phyloP scores from a whole-genome alignment of 1,140 invertebrate genomes.

The Cotesia chilonis region DNA sequence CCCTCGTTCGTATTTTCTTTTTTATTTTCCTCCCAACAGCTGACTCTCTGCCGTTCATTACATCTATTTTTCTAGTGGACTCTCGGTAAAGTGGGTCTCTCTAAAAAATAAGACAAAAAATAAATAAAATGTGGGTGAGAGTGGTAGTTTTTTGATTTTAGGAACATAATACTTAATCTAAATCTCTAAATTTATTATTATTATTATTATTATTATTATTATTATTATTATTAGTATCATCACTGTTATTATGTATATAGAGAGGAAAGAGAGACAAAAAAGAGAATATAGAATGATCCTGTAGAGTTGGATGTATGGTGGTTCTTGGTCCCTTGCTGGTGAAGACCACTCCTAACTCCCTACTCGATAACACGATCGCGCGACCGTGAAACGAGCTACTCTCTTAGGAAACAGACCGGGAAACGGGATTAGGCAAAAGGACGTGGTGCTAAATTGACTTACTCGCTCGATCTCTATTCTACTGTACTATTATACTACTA shows the following conservation, averaged over 20 bases:
- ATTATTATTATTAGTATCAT: too few species aligned
- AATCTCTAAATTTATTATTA: too few species aligned
- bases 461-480: constrained; percentile 37
- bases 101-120: neutral
- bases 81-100: neutral
- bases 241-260: too few species aligned
- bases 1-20: too few species aligned
- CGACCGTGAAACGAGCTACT: constrained; percentile 53
- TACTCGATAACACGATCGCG: constrained; percentile 49
- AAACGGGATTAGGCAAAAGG: constrained; percentile 36
- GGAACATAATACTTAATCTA: too few species aligned
- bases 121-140: too few species aligned
- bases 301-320: constrained; percentile 29
- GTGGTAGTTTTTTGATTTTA: too few species aligned
- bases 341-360: constrained; percentile 38
- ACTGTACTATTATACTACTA: neutral
- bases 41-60: too few species aligned
- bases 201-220: too few species aligned
- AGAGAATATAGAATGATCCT: constrained; percentile 6
- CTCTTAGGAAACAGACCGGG: constrained; percentile 45
- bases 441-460: constrained; percentile 52
- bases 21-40: too few species aligned
- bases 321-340: constrained; percentile 25
- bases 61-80: neutral
- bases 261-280: too few species aligned